Evolutionary conservation across 53 echinoderm and acorn worm species (phyloP).

Genomic region (Hippasteria phrygiana): DNA sequence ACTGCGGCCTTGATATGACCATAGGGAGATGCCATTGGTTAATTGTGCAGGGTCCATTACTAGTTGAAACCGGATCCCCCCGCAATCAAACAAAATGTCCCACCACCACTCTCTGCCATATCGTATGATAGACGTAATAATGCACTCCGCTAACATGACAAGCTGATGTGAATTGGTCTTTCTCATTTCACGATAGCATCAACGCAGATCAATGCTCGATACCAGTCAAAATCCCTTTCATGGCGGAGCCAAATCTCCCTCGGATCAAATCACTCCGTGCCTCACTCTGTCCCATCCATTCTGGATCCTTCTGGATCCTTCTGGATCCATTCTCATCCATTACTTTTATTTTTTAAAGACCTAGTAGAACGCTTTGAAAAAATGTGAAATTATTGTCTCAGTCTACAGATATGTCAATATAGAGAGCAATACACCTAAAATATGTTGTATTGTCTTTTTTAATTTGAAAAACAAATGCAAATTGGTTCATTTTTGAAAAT

Average conservation of each 20-base stretch:
- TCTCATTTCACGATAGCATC: neutral
- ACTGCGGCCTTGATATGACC: neutral
- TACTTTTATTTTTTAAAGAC: too few relatives aligned
- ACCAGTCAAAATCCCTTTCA: too few relatives aligned
- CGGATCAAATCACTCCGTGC: neutral
- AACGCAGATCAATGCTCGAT: neutral
- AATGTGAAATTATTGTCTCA: too few relatives aligned
- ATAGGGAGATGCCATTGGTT: neutral
- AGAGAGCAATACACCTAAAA: too few relatives aligned
- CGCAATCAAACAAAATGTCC: neutral
- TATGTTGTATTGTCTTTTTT: too few relatives aligned
- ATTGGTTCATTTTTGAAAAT: too few relatives aligned
- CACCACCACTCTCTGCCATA: neutral
- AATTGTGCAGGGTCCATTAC: constrained; percentile 1
- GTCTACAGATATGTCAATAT: too few relatives aligned
- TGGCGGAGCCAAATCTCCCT: too few relatives aligned
- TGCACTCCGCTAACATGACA: neutral
- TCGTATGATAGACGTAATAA: constrained; percentile 1
- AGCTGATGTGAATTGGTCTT: constrained; percentile 6
- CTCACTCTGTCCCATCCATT: neutral
- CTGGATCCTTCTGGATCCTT: neutral
- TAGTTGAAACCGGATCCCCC: neutral
- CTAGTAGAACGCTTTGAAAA: too few relatives aligned
- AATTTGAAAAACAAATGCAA: too few relatives aligned
- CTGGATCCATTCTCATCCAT: too few relatives aligned